phyloP scores from a whole-genome alignment of 2,888 invertebrate species.

The Portevinia maculata region DNA sequence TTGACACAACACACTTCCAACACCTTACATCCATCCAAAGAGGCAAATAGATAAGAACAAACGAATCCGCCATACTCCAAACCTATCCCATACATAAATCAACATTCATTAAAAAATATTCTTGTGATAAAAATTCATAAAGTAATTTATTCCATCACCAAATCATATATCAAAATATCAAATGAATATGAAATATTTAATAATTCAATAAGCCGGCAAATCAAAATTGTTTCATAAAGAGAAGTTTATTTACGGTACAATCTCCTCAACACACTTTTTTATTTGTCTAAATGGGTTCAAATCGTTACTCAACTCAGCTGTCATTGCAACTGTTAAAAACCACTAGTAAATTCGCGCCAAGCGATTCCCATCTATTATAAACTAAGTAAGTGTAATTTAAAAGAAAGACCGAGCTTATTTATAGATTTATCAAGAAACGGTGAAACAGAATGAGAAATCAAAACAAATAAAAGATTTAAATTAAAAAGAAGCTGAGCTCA shows the following conservation, averaged over 20 bases:
- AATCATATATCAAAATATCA: not conserved
- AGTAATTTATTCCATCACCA: slow-evolving; percentile 30
- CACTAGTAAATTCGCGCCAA: not conserved
- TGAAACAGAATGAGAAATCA: slow-evolving; percentile 2
- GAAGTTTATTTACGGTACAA: too few species aligned
- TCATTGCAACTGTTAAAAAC: slow-evolving; percentile 16
- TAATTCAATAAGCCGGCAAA: slow-evolving; percentile 13
- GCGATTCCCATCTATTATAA: not conserved
- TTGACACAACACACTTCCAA: slow-evolving; percentile 3
- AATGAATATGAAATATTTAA: not conserved
- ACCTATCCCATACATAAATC: slow-evolving; percentile 22
- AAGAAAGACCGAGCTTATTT: slow-evolving; percentile 20
- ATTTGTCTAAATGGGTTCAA: slow-evolving; percentile 10
- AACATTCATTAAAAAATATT: slow-evolving; percentile 26
- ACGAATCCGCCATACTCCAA: slow-evolving; percentile 25
- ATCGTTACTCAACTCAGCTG: slow-evolving; percentile 4
- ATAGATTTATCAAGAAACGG: slow-evolving; percentile 17
- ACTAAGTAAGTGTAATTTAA: slow-evolving; percentile 21
- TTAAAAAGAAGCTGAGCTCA: slow-evolving; percentile 52
- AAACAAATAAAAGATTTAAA: slow-evolving; percentile 16
- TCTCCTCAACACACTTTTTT: not conserved
- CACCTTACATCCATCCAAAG: slow-evolving; percentile 19
- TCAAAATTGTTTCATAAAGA: not conserved
- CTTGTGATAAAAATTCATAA: slow-evolving; percentile 12
- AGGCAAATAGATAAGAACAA: slow-evolving; percentile 6